Base-by-base conservation (phyloP, 2,113 vertebrate genomes). In the Paracanthobrama guichenoti region DNA sequence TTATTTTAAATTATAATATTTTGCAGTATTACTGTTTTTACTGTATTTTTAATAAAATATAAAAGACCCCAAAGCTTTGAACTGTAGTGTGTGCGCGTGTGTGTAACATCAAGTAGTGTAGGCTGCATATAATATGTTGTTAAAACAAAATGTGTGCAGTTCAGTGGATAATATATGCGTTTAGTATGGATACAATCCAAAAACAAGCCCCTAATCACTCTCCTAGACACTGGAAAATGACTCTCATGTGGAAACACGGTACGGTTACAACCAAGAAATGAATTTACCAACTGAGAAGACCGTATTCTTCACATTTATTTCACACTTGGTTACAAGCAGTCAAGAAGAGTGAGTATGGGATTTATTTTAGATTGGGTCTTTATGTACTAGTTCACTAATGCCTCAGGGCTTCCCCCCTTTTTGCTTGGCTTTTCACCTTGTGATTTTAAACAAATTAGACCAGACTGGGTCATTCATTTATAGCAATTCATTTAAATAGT, bases 381-480 rank as follows among this genome's bases (percentile, higher is more conserved):
- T 2, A n/a, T 39, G 66, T 44, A 55, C 18, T 22, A 44, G 42
- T 72, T 13, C 39, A 69, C 18, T 39, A 44, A 46, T 62, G 77
- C 77, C 57, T 64, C 39, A 79, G n/a, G n/a, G 57, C 14, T 62
- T 26, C 77, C 14, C 77, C 75, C 42, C 42, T 46, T 46, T 26
- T 24, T 26, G 42, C 71, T 24, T 48, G 71, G 71, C 42, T 73
- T 73, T 24, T 48, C 12, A 9, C 22, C 20, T 42, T 71, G 20
- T 42, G 18, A 42, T 71, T 42, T 71, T 22, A 6, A 57, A 39
- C 53, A 57, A 57, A 57, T 71, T 39, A 69, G 4, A 57, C 16
- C 12, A 46, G n/a, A n/a, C 28, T 74, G 12, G n/a, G 7, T 46
- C 50, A 57, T 57, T 11, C 3, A 53, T 16, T 53, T 55, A 5